These are phyloP conservation scores for Tursiops truncatus DNA, from an alignment of 2,113 vertebrate species.

Conservation along the genomic window DNA sequence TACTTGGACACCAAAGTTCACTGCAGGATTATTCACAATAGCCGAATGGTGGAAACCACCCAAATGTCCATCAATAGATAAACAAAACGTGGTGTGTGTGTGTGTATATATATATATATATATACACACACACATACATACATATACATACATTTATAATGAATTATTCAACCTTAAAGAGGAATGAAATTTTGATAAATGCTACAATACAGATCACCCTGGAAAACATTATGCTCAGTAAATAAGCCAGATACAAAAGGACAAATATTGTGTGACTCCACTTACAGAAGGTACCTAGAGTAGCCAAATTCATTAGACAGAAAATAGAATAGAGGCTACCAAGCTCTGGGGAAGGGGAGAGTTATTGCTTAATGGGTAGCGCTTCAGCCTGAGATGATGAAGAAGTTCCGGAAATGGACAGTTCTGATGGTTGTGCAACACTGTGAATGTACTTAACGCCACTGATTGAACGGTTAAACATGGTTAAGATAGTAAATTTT, in stretches of 20 bases:
- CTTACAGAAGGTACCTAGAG: background rate
- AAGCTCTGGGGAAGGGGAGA: background rate
- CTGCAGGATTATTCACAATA: background rate
- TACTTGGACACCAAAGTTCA: background rate
- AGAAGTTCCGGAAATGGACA: background rate
- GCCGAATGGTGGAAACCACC: background rate
- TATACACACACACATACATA: too few relatives aligned
- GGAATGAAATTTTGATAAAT: background rate
- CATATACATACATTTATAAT: too few relatives aligned
- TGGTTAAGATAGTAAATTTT: background rate
- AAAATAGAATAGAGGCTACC: background rate
- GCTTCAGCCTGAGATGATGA: background rate
- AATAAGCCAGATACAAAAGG: background rate
- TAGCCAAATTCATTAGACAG: background rate
- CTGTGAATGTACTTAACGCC: background rate
- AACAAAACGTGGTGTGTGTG: background rate
- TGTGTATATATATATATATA: rapidly evolving
- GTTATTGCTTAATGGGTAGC: background rate
- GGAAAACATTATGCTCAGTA: background rate
- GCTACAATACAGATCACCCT: background rate
- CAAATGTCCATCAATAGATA: background rate
- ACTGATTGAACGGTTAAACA: background rate
- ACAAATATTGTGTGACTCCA: background rate
- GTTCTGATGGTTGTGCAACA: background rate
- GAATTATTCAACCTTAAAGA: background rate